Evolutionary conservation across 2,113 vertebrate species (phyloP).

Genomic region (Actinemys pallida): DNA sequence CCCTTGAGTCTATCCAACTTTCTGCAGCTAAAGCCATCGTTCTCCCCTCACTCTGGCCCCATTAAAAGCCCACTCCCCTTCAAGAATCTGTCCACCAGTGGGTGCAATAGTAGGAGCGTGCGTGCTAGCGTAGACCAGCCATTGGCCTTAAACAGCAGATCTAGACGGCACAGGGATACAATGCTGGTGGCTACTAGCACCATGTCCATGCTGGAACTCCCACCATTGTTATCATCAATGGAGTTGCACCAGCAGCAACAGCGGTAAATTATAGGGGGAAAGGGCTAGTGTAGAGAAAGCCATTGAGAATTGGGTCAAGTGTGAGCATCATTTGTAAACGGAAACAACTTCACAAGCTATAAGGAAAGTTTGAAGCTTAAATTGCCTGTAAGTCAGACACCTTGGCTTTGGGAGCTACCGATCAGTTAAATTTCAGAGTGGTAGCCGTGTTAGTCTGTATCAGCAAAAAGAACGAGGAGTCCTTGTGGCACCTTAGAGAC

Average conservation of each 20-base stretch:
- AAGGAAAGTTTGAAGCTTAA: not conserved
- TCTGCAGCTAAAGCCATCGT: not conserved
- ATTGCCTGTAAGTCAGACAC: not conserved
- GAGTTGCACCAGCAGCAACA: not conserved
- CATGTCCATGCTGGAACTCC: not conserved
- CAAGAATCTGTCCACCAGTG: not conserved
- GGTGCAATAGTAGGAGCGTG: too few relatives aligned
- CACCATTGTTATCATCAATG: not conserved
- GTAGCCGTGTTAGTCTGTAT: too few relatives aligned
- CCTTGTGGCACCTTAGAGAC: too few relatives aligned
- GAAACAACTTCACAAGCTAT: not conserved
- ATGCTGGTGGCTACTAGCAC: not conserved
- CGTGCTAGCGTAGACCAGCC: not conserved
- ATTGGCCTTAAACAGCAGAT: not conserved
- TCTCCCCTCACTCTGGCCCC: too few relatives aligned
- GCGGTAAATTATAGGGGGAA: constrained; percentile 27
- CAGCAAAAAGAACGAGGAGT: too few relatives aligned
- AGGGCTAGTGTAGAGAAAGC: not conserved
- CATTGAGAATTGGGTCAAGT: not conserved
- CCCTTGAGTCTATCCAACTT: too few relatives aligned
- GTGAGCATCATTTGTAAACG: constrained; percentile 25
- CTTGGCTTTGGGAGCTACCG: not conserved
- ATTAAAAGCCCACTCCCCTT: not conserved
- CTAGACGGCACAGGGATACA: not conserved
- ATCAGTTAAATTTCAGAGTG: not conserved